These are phyloP conservation scores for Herminia tarsipennalis DNA, from an alignment of 2,888 invertebrate genomes.

Conservation along the genomic window DNA sequence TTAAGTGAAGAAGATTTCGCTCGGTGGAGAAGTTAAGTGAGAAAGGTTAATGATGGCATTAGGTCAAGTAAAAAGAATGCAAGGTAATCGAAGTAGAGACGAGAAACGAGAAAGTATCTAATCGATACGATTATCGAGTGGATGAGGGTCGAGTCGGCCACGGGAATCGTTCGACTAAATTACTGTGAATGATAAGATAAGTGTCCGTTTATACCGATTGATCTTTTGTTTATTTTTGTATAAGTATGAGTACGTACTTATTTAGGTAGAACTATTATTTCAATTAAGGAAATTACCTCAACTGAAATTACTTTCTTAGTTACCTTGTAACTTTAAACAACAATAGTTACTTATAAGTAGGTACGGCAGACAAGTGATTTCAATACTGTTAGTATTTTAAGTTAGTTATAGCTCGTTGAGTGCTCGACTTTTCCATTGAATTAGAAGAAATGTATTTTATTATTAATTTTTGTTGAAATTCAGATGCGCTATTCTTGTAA, in stretches of 20 bases:
- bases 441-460: too few species aligned
- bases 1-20: slow-evolving; percentile 19
- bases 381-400: too few species aligned
- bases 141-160: slow-evolving; percentile 60
- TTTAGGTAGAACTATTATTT: neutral
- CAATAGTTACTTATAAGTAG: neutral
- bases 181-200: slow-evolving; percentile 63
- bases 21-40: slow-evolving; percentile 22
- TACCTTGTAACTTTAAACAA: neutral
- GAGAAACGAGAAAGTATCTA: slow-evolving; percentile 63
- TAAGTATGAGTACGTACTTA: slow-evolving; percentile 5
- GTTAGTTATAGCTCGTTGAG: too few species aligned
- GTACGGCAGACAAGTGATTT: too few species aligned
- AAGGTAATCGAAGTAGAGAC: slow-evolving; percentile 40
- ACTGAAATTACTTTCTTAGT: neutral
- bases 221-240: slow-evolving; percentile 44
- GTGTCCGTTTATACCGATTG: slow-evolving; percentile 44
- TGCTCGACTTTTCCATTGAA: too few species aligned
- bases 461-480: too few species aligned
- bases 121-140: slow-evolving; percentile 70
- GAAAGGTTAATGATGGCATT: slow-evolving; percentile 35
- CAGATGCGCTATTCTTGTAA: too few species aligned
- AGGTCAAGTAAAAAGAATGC: slow-evolving; percentile 45
- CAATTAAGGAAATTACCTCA: neutral
- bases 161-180: slow-evolving; percentile 59